Conservation (phyloP, 2,113 vertebrate species). For the Ornithorhynchus anatinus region DNA sequence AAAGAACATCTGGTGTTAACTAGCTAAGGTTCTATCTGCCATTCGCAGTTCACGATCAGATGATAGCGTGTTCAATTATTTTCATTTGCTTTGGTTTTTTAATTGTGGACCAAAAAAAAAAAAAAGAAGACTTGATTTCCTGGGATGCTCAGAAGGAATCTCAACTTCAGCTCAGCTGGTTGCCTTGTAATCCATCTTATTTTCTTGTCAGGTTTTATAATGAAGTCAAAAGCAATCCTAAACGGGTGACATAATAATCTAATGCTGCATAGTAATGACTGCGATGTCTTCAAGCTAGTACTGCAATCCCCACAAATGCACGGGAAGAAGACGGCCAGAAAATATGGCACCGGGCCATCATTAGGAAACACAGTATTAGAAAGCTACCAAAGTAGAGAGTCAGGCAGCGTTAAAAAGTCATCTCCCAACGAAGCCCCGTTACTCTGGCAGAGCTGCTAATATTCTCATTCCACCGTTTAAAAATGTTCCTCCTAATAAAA, state of each 20-base stretch:
- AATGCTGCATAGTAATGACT: background rate
- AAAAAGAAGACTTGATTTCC: background rate
- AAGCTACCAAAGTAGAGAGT: background rate
- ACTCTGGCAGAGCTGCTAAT: background rate
- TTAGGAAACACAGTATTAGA: background rate
- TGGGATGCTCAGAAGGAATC: conserved; percentile 1
- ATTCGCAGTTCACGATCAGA: background rate
- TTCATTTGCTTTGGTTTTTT: background rate
- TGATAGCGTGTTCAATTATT: background rate
- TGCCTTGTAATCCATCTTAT: conserved; percentile 27
- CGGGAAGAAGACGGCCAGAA: conserved; percentile 2
- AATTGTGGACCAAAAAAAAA: background rate
- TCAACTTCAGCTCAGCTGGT: conserved; percentile 23
- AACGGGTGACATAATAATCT: conserved; percentile 22
- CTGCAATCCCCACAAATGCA: conserved; percentile 1
- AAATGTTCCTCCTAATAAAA: conserved; percentile 9
- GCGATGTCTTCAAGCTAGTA: background rate
- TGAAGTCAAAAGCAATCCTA: conserved; percentile 24
- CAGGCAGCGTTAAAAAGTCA: background rate
- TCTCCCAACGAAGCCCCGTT: conserved; percentile 20
- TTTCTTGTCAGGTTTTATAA: conserved; percentile 38
- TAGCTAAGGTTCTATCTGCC: background rate
- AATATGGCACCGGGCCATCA: background rate
- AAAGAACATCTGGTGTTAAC: background rate
- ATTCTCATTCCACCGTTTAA: conserved; percentile 12